These are phyloP conservation scores for Porites rus DNA, from an alignment of 92 coral and sea anemone genomes.

Conservation along the genomic window DNA sequence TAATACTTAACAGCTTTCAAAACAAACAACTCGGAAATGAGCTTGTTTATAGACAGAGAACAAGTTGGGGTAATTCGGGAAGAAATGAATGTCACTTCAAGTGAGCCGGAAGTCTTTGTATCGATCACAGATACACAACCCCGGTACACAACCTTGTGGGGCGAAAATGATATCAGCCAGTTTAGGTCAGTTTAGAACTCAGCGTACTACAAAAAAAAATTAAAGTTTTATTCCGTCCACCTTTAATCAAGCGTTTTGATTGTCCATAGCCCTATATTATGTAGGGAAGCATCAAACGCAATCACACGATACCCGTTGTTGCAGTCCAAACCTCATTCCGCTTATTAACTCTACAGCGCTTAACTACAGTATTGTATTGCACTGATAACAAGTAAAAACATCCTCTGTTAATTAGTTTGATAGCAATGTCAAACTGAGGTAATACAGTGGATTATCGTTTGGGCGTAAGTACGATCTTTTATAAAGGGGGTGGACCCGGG, in stretches of 20 bases:
- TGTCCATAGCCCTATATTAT: not conserved
- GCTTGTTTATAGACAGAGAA: no score
- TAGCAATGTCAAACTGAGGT: not conserved
- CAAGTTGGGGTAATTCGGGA: no score
- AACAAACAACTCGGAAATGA: no score
- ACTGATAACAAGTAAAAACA: constrained; percentile 2
- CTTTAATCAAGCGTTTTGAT: not conserved
- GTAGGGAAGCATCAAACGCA: not conserved
- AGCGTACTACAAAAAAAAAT: not conserved
- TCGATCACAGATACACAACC: not conserved
- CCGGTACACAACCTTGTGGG: no score
- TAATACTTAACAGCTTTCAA: no score
- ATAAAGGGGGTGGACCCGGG: no score
- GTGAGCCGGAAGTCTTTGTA: not conserved
- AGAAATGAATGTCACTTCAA: no score
- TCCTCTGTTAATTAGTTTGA: not conserved
- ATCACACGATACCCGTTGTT: not conserved
- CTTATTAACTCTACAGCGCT: not conserved
- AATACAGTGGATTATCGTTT: no score
- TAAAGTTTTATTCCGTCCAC: not conserved
- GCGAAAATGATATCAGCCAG: no score
- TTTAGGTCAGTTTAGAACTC: not conserved
- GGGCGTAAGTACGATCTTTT: no score
- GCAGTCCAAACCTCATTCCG: not conserved
- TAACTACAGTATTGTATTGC: not conserved